Evolutionary conservation across 2,888 invertebrate species (phyloP), one percentile per base, ranked within the genome.

Genomic region (Sphaerophoria rueppellii): DNA sequence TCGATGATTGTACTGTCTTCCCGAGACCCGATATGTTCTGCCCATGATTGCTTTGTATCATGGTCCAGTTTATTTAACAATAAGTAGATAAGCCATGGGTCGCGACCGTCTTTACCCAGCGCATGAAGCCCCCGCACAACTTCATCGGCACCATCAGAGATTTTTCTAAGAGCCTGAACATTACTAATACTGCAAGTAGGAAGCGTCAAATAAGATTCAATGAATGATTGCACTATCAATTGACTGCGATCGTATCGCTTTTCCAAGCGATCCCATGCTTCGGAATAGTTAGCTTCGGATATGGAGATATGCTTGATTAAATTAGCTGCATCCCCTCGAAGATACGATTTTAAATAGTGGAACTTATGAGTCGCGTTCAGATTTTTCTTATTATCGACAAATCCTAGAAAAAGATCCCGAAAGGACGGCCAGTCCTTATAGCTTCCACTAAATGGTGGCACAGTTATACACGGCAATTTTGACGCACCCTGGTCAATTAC

Each of bases 381-480:
- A 7, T 16, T 50, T 50, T 16, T 50, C 6, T 16, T 16, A n/a
- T 4, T 50, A 16, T 16, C 16, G 16, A 48, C 48, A 6, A n/a
- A 48, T 48, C 48, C 48, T 6, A 48, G 14, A 48, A 48, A 48
- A 14, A 48, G 4, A 48, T 48, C 48, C 7, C n/a, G 63, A 63
- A 63, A 35, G 11, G 40, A 60, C 2, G 60, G 16, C 43, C 60
- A 60, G 9, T 43, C 60, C 11, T 43, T 60, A 43, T 60, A 60
- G 14, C 24, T 24, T 60, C 60, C 60, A 60, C 60, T 60, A 9
- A 60, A 43, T 43, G 60, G 40, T 60, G 60, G 60, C 43, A 37
- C 40, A 58, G 24, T 9, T 11, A 58, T 35, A 58, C 35, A 16
- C 40, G 40, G 58, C 16, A 58, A 16, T 11, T 58, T 2, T 40